Conservation (phyloP, 2,888 invertebrate genomes). For the Luperina nickerlii region DNA sequence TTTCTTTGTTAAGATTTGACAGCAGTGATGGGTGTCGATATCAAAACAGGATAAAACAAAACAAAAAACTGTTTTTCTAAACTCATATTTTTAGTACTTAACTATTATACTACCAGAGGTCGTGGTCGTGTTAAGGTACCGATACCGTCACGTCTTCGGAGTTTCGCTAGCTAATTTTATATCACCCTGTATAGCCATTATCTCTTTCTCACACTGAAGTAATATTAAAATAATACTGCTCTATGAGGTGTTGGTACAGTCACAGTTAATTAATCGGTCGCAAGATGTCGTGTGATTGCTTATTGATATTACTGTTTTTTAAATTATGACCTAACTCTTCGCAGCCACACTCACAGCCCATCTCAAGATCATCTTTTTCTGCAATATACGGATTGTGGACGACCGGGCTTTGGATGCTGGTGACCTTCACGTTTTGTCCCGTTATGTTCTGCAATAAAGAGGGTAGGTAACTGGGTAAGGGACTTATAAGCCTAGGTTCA, state of each 20-base stretch:
- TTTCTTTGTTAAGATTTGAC: no score
- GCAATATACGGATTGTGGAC: background rate
- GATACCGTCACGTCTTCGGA: no score
- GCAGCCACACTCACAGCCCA: constrained; percentile 37
- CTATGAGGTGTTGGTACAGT: background rate
- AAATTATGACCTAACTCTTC: background rate
- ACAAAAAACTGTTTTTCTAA: no score
- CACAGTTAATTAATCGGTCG: constrained; percentile 5
- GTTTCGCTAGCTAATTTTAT: no score
- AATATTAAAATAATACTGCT: background rate
- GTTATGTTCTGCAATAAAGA: constrained; percentile 79
- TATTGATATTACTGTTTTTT: background rate
- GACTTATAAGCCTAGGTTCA: background rate
- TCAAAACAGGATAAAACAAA: no score
- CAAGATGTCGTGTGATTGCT: constrained; percentile 1
- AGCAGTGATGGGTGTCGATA: no score
- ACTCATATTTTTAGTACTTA: no score
- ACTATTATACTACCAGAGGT: no score
- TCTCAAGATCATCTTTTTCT: constrained; percentile 6
- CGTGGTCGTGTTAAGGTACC: no score
- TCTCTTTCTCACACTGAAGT: background rate
- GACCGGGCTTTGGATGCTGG: constrained; percentile 72
- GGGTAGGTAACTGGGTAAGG: background rate
- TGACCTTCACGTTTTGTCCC: constrained; percentile 81
- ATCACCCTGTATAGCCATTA: no score